Evolutionary conservation across 35 echinoderm and acorn worm genomes (phyloP).

Genomic region (Ptychodera flava): DNA sequence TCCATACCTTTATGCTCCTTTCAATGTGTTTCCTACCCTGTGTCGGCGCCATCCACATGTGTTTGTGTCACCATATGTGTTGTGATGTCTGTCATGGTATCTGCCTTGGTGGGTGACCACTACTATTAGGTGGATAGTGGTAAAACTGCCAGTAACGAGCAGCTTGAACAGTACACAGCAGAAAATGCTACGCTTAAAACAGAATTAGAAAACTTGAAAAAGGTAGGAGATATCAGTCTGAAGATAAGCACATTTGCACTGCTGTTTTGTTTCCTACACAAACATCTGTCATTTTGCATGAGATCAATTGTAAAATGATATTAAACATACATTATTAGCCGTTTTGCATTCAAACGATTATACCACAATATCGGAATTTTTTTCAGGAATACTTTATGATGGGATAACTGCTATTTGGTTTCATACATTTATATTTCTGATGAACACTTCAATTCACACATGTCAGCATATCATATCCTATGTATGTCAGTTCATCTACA

Average conservation of each 20-base stretch:
- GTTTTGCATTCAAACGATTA: too few species aligned
- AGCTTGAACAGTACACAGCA: constrained; percentile 31
- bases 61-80: background rate
- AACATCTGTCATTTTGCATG: too few species aligned
- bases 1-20: background rate
- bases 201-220: constrained; percentile 40
- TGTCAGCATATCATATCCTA: too few species aligned
- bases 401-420: too few species aligned
- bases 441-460: too few species aligned
- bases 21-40: background rate
- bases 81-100: background rate
- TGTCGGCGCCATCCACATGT: background rate
- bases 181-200: constrained; percentile 30
- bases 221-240: constrained; percentile 27
- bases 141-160: constrained; percentile 6
- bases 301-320: too few species aligned
- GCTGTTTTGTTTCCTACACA: too few species aligned
- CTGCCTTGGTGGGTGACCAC: background rate
- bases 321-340: too few species aligned
- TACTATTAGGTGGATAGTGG: background rate
- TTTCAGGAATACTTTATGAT: too few species aligned
- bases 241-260: background rate
- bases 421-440: too few species aligned
- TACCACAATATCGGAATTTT: too few species aligned
- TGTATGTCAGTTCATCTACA: too few species aligned